Evolutionary conservation across 2,888 invertebrate genomes (phyloP), one percentile per base, ranked within the genome.

Genomic region (Bugulina stolonifera): DNA sequence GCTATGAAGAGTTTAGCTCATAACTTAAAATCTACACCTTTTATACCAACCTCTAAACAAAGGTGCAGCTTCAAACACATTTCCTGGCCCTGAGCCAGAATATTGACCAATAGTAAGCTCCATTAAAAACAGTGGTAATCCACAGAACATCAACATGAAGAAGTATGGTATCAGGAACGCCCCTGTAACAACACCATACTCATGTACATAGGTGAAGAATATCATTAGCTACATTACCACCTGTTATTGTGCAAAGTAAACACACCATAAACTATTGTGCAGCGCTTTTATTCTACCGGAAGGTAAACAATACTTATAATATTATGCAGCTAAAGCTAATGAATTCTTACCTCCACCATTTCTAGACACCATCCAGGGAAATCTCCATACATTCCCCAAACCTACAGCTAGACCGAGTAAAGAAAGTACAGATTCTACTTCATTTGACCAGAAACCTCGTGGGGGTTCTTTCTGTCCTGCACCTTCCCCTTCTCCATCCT

Each of bases 1-100:
- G n/a, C n/a, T n/a, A n/a, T n/a, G n/a, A n/a, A n/a, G n/a, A n/a
- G n/a, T n/a, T n/a, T n/a, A n/a, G n/a, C n/a, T n/a, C n/a, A n/a
- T n/a, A n/a, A n/a, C n/a, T n/a, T n/a, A n/a, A n/a, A n/a, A n/a
- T n/a, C n/a, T n/a, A n/a, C n/a, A n/a, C n/a, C n/a, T n/a, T n/a
- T n/a, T n/a, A n/a, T 58, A 72, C 74, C 76, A 75, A 70, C 70
- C 70, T 70, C 29, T 70, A 54, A 70, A 70, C 32, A 70, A n/a
- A 18, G 70, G 70, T 10, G 52, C 25, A 14, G 23, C n/a, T 52
- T 43, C 43, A 43, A 43, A 70, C 3, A 70, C 54, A 43, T 43
- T 52, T 10, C 43, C 54, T 2, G 70, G 70, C 43, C 70, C 70
- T 10, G 70, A n/a, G 18, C 52, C 70, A 10, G 70, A 43, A 23